Base-by-base conservation (phyloP, 2,797 vertebrate species). In the Onychomys arenicola region DNA sequence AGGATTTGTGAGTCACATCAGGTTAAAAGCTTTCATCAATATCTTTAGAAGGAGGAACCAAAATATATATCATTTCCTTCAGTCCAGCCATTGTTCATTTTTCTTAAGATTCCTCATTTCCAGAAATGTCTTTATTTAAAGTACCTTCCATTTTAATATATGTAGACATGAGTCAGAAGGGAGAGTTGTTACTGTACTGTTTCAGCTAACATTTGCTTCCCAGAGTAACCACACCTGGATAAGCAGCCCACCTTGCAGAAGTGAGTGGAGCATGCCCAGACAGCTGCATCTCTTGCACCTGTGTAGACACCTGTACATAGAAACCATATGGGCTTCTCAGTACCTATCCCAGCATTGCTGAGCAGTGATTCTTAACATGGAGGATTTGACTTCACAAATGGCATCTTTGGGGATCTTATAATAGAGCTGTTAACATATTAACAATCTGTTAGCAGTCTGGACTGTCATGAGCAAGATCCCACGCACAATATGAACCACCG, bases 401-500 rank as follows among this genome's bases (percentile, higher is more conserved):
- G 95, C 93, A 95, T 98, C 88, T 97, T 96, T 82, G 69, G 96
- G 84, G 94, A 77, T 98, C 93, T 98, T 98, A 98, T 96, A 98
- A 98, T 98, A 98, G 97, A 97, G 19, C 71, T 95, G 97, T 97
- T 98, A 98, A 91, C 97, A 98, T 97, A 98, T 98, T 97, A 98
- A 89, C 98, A 98, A 98, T 98, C 98, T 98, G 98, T 96, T 98
- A 97, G 63, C 98, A 98, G 97, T 97, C 96, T 78, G 89, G 97
- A 96, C 96, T 98, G 97, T 97, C 98, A 98, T 97, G 97, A 98
- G 71, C 77, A 97, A 96, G 96, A 98, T 92, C 98, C 98, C 96
- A 98, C 96, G 89, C 98, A 98, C 98, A 98, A 89, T 97, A 98
- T 98, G 98, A 98, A 89, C 96, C 97, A 97, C 96, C 89, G 8